phyloP scores from a whole-genome alignment of 2,797 vertebrate genomes.

The Acridotheres tristis region DNA sequence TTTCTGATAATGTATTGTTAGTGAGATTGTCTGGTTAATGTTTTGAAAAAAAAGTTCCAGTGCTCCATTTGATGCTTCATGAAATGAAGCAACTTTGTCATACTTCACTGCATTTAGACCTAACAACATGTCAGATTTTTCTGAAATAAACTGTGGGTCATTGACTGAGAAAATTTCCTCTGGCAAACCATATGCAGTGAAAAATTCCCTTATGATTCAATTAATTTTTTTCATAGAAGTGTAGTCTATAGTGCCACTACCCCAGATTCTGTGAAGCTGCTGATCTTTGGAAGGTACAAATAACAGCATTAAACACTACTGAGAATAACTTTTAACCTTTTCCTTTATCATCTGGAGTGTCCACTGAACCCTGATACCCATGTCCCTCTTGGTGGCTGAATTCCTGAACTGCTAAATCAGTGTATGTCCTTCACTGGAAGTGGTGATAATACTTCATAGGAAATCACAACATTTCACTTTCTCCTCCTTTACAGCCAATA shows the following conservation, averaged over 20 bases:
- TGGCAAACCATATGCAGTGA: constrained; percentile 27
- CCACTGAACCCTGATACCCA: not conserved
- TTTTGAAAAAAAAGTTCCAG: constrained; percentile 18
- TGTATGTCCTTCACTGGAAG: not conserved
- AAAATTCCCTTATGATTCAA: not conserved
- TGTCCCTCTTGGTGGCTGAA: not conserved
- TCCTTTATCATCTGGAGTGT: not conserved
- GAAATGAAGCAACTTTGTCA: constrained; percentile 55
- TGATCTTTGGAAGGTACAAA: not conserved
- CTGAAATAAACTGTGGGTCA: constrained; percentile 52
- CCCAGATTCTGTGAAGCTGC: not conserved
- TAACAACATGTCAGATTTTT: constrained; percentile 40
- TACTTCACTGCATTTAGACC: constrained; percentile 30
- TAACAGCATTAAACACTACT: not conserved
- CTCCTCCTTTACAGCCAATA: not conserved
- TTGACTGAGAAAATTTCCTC: constrained; percentile 1
- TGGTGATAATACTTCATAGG: not conserved
- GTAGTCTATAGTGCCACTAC: not conserved
- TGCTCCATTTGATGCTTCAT: constrained; percentile 38
- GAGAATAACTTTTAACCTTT: not conserved
- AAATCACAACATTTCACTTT: not conserved
- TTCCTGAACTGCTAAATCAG: not conserved
- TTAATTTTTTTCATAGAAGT: not conserved
- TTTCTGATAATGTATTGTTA: constrained; percentile 31
- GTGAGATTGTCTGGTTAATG: constrained; percentile 61